Evolutionary conservation across 2,797 vertebrate genomes (phyloP), one percentile per base, ranked within the genome.

Genomic region (Tympanoctomys barrerae): DNA sequence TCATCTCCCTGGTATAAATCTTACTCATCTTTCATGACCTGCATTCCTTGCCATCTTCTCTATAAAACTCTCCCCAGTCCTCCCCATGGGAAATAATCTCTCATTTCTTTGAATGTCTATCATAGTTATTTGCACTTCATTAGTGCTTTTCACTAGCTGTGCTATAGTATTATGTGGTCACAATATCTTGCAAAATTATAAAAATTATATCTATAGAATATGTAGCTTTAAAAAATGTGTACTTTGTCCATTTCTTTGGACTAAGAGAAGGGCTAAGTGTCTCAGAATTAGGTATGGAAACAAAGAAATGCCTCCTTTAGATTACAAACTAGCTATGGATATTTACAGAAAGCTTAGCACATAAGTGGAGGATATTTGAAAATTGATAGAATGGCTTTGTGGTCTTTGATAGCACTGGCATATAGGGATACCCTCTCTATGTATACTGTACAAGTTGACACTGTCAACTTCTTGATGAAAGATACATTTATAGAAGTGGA

Each of bases 301-400:
- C 5, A 70, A 91, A 95, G 61, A 46, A 66, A 81, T 78, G 31
- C 21, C 68, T n/a, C 28, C 26, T 95, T 95, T 79, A 42, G 68
- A 70, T 96, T 94, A 46, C 22, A 87, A 79, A 52, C 31, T 68
- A 85, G 73, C 33, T 78, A 54, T 33, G 64, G 70, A 81, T 77
- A 95, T 87, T 96, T 85, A 68, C 85, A 62, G 57, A 91, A 96
- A 93, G 81, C 73, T 89, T 85, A 68, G 36, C 7, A 68, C 28
- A 87, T 70, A 91, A 81, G 80, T 81, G 49, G 61, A 62, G 62
- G 66, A 57, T 57, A 80, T 42, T 59, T 66, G n/a, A 91, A 90
- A 94, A 87, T 80, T 68, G 82, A 93, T 88, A 36, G 71, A 68
- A 42, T 81, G 80, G 82, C 46, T 94, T 92, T 90, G 62, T 66